Evolutionary conservation across 2,888 invertebrate genomes (phyloP), one percentile per base, ranked within the genome.

Genomic region (Chrysotoxum bicinctum): DNA sequence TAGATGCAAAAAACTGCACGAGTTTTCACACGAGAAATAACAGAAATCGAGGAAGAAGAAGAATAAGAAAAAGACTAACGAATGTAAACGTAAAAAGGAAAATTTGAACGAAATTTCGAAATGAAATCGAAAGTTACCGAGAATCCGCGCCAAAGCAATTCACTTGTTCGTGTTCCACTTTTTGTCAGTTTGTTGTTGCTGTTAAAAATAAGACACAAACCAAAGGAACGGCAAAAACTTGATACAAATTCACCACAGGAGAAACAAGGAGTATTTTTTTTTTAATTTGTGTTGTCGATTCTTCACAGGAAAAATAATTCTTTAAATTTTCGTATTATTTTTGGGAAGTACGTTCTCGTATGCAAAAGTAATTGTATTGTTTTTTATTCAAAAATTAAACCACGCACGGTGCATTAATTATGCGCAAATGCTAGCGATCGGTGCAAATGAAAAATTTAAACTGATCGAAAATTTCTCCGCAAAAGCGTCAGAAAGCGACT

Each of bases 391-490:
- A 32, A 66, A 75, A 56, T 56, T 54, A 64, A 78, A 70, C 32
- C 79, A 78, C 87, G 83, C 87, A 73, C 87, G 84, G 68, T 76
- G 75, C 83, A 77, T 83, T 70, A 78, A 70, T 86, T 88, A 74
- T 72, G 82, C 74, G 73, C 64, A 76, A 81, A 56, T 89, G 89
- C 89, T 89, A 89, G 90, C 89, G 90, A 88, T 90, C 91, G 90
- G 88, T 89, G 89, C 91, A 90, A 91, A 90, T 90, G 90, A 89
- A 90, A 91, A 91, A 91, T 89, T 91, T 89, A 88, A 90, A 91
- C 90, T 91, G 91, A 91, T 91, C 90, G 90, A 89, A 91, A 91
- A 91, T 91, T 91, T 91, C 90, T 90, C 90, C 90, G 89, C 89
- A 89, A 87, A 77, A 76, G 82, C 83, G 70, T 78, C 82, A 48